Evolutionary conservation across 2,797 vertebrate genomes (phyloP).

Genomic region (Caiman crocodilus): DNA sequence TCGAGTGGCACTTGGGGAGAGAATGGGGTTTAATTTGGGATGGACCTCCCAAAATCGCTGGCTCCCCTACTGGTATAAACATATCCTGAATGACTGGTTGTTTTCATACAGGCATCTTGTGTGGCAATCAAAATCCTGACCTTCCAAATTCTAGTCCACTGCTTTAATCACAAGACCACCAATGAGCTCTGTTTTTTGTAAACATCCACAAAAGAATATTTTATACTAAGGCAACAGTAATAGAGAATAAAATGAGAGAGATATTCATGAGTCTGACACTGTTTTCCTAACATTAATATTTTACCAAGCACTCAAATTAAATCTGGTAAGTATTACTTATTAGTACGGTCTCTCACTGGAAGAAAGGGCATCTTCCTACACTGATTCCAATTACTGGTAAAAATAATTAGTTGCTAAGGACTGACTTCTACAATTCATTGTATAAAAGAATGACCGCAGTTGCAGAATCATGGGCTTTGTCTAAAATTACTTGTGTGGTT

Average conservation of each 20-base stretch:
- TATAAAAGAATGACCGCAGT: background rate
- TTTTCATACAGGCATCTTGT: too few relatives aligned
- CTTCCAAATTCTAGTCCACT: background rate
- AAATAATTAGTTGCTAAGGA: background rate
- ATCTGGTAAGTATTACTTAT: background rate
- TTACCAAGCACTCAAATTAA: background rate
- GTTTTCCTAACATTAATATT: background rate
- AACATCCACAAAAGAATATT: background rate
- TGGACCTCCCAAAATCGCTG: too few relatives aligned
- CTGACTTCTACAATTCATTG: background rate
- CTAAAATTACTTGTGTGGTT: background rate
- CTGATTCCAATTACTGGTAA: background rate
- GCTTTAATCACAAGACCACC: background rate
- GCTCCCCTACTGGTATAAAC: too few relatives aligned
- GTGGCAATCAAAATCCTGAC: background rate
- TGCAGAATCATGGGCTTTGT: background rate
- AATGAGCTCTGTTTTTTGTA: background rate
- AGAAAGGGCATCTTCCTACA: background rate
- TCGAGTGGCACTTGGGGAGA: background rate
- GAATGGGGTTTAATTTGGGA: too few relatives aligned
- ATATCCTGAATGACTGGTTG: background rate
- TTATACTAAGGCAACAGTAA: background rate
- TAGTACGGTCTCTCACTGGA: background rate
- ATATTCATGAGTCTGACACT: background rate
- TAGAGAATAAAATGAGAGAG: background rate